Evolutionary conservation across 2,113 vertebrate species (phyloP).

Genomic region (Caloenas nicobarica): DNA sequence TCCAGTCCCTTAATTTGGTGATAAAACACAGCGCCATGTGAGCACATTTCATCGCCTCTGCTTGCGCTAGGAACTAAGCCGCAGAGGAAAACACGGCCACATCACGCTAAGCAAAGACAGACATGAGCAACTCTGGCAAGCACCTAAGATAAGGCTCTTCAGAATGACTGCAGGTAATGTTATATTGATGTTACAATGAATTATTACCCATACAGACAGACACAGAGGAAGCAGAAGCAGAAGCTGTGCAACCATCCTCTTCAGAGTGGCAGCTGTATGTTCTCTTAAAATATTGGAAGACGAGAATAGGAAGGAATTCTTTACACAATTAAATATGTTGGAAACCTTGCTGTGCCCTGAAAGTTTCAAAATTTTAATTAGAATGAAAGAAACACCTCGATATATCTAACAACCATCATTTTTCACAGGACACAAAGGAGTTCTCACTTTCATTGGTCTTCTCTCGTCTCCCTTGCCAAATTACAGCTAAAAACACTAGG

Average conservation of each 20-base stretch:
- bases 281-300: not conserved
- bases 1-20: not conserved
- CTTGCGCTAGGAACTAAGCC: constrained; percentile 20
- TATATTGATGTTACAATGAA: constrained; percentile 19
- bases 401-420: not conserved
- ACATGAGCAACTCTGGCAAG: constrained; percentile 47
- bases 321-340: not conserved
- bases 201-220: not conserved
- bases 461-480: not conserved
- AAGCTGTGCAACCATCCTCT: not conserved
- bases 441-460: not conserved
- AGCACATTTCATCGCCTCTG: not conserved
- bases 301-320: not conserved
- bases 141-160: constrained; percentile 17
- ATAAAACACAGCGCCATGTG: not conserved
- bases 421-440: not conserved
- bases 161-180: constrained; percentile 26
- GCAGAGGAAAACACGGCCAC: constrained; percentile 10
- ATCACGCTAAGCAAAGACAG: constrained; percentile 48
- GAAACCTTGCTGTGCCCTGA: not conserved
- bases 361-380: not conserved
- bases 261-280: not conserved
- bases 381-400: not conserved
- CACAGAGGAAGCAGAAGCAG: not conserved
- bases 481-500: not conserved